These are phyloP conservation scores for Trichogramma dendrolimi DNA, from an alignment of 2,888 invertebrate species.

Conservation along the genomic window DNA sequence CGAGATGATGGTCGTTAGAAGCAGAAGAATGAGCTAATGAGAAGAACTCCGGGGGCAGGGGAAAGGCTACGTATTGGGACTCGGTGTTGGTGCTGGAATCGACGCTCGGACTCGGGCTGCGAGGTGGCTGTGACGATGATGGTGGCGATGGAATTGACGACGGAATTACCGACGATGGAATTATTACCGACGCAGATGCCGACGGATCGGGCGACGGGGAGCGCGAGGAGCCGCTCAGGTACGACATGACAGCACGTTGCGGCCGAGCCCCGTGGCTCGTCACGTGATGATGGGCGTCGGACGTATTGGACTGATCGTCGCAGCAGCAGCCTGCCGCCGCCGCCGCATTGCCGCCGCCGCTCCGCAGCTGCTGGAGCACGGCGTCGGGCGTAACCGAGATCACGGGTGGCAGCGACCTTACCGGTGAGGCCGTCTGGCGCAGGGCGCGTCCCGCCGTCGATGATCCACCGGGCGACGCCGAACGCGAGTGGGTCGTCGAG, in stretches of 20 bases:
- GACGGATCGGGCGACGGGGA: constrained; percentile 22
- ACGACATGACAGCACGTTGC: constrained; percentile 45
- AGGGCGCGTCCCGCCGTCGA: constrained; percentile 22
- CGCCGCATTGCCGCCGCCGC: not conserved
- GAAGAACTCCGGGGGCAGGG: constrained; percentile 41
- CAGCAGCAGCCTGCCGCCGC: not conserved
- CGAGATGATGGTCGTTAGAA: constrained; percentile 28
- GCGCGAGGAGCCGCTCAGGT: constrained; percentile 23
- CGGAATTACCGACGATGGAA: too few relatives aligned
- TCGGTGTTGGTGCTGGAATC: constrained; percentile 20
- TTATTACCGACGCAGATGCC: constrained; percentile 28
- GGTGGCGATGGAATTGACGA: constrained; percentile 25
- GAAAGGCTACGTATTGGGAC: constrained; percentile 42
- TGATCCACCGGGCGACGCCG: constrained; percentile 33
- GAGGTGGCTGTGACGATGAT: not conserved
- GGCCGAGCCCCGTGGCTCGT: constrained; percentile 32
- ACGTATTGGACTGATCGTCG: not conserved
- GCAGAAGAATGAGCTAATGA: constrained; percentile 35
- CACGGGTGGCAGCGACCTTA: constrained; percentile 45
- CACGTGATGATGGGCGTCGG: constrained; percentile 17
- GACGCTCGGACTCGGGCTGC: not conserved
- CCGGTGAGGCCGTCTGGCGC: constrained; percentile 47
- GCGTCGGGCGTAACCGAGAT: constrained; percentile 48
- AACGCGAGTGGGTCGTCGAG: constrained; percentile 31
- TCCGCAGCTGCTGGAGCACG: constrained; percentile 29